Conservation (phyloP, 2,797 vertebrate genomes). For the Pseudomugil gertrudae region DNA sequence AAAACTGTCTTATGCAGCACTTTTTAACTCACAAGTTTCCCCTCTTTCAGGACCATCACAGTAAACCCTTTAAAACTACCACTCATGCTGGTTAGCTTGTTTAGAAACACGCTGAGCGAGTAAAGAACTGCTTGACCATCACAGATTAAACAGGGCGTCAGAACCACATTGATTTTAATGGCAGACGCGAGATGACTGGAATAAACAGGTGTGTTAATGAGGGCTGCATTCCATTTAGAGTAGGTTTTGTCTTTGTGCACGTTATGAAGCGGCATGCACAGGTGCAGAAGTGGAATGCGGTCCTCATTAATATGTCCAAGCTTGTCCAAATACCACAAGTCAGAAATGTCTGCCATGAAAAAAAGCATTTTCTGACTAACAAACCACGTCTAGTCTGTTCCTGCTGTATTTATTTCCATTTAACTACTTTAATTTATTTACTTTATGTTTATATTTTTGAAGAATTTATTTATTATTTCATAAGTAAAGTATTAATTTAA, state of each 20-base stretch:
- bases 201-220: neutral
- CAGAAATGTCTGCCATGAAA: neutral
- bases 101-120: constrained; percentile 1
- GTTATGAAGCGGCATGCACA: neutral
- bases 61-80: neutral
- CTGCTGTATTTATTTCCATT: too few relatives aligned
- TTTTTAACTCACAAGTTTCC: too few relatives aligned
- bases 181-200: neutral
- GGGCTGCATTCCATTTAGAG: neutral
- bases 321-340: neutral
- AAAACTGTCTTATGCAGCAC: constrained; percentile 21
- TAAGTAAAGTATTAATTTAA: too few relatives aligned
- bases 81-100: neutral
- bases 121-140: neutral
- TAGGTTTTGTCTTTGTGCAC: neutral
- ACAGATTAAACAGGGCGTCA: neutral
- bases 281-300: neutral
- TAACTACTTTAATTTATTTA: neutral
- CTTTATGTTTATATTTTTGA: too few relatives aligned
- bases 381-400: neutral
- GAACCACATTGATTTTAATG: neutral
- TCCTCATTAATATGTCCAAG: neutral
- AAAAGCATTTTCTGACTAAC: neutral
- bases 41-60: constrained; percentile 7
- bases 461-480: neutral